Percentiles rank a stretch among this genome's conserved stretches.
Evolutionary conservation across 2,888 invertebrate genomes (phyloP).

Genomic region (Boloria selene): DNA sequence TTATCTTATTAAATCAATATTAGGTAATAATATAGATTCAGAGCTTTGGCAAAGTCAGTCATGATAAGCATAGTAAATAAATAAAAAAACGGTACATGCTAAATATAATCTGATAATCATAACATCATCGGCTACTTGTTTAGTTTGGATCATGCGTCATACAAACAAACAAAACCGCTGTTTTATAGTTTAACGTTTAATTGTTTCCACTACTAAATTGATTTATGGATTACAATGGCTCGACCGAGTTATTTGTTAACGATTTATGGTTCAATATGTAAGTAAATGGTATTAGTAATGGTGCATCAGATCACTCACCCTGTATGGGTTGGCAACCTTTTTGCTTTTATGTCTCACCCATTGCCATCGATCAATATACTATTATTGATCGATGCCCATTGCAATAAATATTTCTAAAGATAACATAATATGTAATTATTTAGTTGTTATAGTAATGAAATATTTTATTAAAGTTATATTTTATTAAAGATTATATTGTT

Average conservation of each 20-base stretch:
- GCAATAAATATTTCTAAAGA: not conserved
- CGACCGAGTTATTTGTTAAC: slow-evolving; percentile 12
- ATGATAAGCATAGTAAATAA: no score
- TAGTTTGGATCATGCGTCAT: slow-evolving; percentile 17
- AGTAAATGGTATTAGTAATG: slow-evolving; percentile 18
- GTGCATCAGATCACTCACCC: slow-evolving; percentile 22
- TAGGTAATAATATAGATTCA: no score
- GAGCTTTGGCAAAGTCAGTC: no score
- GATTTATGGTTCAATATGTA: slow-evolving; percentile 20
- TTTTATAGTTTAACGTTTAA: slow-evolving; percentile 18
- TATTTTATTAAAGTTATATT: no score
- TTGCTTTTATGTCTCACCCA: not conserved
- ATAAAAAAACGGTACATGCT: no score
- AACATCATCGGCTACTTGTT: slow-evolving; percentile 3
- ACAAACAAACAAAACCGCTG: not conserved
- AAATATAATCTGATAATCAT: not conserved
- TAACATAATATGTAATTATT: not conserved
- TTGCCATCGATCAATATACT: no score
- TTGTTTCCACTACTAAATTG: slow-evolving; percentile 24
- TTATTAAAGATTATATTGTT: no score
- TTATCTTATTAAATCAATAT: no score
- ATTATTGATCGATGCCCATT: no score
- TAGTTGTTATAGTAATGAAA: not conserved
- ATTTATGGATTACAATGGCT: slow-evolving; percentile 15
- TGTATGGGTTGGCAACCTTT: not conserved